Evolutionary conservation across 2,888 invertebrate genomes (phyloP).

Genomic region (Pachymerium ferrugineum): DNA sequence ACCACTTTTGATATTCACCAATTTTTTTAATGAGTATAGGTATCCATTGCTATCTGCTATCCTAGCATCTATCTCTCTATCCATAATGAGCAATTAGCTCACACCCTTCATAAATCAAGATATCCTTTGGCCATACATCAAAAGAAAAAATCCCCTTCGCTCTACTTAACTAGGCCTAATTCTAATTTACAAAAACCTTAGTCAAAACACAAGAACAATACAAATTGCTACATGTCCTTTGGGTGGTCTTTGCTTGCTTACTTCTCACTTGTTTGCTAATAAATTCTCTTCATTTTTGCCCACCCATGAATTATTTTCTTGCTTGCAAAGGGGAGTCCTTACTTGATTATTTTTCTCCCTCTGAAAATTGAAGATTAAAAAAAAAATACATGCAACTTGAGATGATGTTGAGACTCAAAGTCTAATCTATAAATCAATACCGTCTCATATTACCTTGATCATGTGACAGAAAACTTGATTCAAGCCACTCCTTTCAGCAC

Average conservation of each 20-base stretch:
- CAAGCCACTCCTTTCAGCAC: not conserved
- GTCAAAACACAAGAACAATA: not conserved
- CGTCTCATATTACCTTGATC: conserved; percentile 1
- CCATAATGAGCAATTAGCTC: conserved; percentile 27
- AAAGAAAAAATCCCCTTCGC: not conserved
- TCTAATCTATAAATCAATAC: conserved; percentile 16
- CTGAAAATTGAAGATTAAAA: not conserved
- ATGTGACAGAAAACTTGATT: not conserved
- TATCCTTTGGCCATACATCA: not conserved
- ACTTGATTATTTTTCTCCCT: no score
- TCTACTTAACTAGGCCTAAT: not conserved
- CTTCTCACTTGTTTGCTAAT: not conserved
- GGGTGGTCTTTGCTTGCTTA: not conserved
- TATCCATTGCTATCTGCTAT: not conserved
- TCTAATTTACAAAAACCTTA: no score
- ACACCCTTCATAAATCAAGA: conserved; percentile 15
- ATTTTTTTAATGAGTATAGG: no score
- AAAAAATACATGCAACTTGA: no score
- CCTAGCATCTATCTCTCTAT: conserved; percentile 4
- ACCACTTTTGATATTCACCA: no score
- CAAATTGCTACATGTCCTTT: not conserved
- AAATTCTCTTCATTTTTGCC: not conserved
- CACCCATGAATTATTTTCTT: no score
- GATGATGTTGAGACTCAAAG: conserved; percentile 11
- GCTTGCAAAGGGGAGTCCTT: no score